Evolutionary conservation across 2,888 invertebrate species (phyloP), one percentile per base, ranked within the genome.

Genomic region (Oligia fasciuncula): DNA sequence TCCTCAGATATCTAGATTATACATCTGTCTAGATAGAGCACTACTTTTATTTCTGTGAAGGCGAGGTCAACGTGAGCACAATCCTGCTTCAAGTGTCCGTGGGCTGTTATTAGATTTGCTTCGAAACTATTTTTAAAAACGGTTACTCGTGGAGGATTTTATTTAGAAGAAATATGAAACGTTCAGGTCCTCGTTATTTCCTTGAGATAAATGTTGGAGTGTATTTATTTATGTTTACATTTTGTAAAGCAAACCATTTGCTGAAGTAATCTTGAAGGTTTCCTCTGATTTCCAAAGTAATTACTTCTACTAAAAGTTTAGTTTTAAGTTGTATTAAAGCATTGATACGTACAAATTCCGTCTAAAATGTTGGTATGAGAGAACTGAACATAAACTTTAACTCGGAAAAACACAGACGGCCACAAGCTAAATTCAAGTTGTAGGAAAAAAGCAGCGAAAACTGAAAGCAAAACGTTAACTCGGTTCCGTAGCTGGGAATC

Each of bases 391-490:
- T 92, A 91, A 93, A 93, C 88, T 93, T 91, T 91, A 91, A 92
- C 90, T 92, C 88, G 88, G 91, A 90, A 93, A 93, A 92, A 93
- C 90, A 93, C 89, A 92, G 91, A 91, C 89, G 82, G 89, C 94
- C 93, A 90, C 93, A 93, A 93, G 92, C 94, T 92, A 92, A 93
- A 94, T 93, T 93, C 91, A 92, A 93, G 92, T 93, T 92, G 90
- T 87, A 87, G 88, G 91, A 94, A 95, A 94, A 94, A 94, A 92
- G 77, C 87, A 88, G 89, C 91, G 91, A 90, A 89, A 93, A 94
- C 91, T 90, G 89, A 91, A 93, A 92, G 92, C 92, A 93, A 94
- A 95, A 95, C 92, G 94, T 92, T 95, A 95, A 95, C 94, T 95
- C 91, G 92, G 94, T 94, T 95, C 92, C 90, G 93, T 92, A 83